Evolutionary conservation across 2,113 vertebrate genomes (phyloP).

Genomic region (Mormoops blainvillei): DNA sequence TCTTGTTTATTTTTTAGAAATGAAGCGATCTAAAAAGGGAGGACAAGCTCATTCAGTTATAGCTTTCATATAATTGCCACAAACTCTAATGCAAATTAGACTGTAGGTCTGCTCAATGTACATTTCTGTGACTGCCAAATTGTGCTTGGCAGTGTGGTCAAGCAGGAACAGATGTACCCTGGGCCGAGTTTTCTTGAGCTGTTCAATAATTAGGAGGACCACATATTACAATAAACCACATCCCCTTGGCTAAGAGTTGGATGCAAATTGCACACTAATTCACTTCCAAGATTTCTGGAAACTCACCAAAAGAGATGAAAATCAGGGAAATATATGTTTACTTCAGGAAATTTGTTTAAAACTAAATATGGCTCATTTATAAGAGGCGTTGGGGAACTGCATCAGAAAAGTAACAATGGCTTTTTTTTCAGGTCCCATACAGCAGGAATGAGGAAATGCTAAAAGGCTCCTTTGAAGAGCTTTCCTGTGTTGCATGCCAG

Average conservation of each 20-base stretch:
- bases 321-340: constrained; percentile 87
- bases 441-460: constrained; percentile 63
- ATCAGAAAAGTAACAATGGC: constrained; percentile 77
- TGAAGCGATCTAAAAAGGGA: constrained; percentile 81
- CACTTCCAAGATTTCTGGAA: constrained; percentile 87
- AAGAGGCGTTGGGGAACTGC: constrained; percentile 76
- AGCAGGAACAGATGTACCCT: constrained; percentile 87
- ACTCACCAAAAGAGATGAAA: constrained; percentile 86
- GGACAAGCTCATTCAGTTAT: constrained; percentile 82
- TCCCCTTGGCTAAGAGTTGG: constrained; percentile 92
- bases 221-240: constrained; percentile 93
- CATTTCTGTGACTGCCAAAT: constrained; percentile 85
- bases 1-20: constrained; percentile 80
- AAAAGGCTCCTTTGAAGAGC: constrained; percentile 71
- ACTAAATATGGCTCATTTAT: constrained; percentile 80
- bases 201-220: constrained; percentile 90
- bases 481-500: constrained; percentile 40
- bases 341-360: constrained; percentile 82
- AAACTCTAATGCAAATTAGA: constrained; percentile 85
- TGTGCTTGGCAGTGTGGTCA: constrained; percentile 88
- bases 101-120: constrained; percentile 89
- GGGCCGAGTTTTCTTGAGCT: constrained; percentile 89
- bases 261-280: constrained; percentile 89
- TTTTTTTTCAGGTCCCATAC: constrained; percentile 72
- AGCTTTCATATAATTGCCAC: constrained; percentile 85